Evolutionary conservation across 2,888 invertebrate species (phyloP), one percentile per base, ranked within the genome.

Genomic region (Muscina levida): DNA sequence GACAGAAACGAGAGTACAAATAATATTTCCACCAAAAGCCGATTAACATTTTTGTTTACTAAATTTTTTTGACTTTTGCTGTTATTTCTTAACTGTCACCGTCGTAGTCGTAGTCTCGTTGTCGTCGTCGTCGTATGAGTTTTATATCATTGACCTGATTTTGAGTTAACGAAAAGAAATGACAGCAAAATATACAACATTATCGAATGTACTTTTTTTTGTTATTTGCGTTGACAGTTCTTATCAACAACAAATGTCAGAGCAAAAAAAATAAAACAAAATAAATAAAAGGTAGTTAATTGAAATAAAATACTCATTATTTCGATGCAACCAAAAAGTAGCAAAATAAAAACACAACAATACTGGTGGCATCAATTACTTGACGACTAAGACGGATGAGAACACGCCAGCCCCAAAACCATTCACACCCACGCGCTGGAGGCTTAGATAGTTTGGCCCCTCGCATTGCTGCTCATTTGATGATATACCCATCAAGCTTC

Each of bases 61-160:
- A 31, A 31, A 17, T 6, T 59, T 59, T 37, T 57, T n/a, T 39
- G 19, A 22, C 62, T 19, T 42, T 26, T 39, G 39, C 8, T 39
- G 4, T 59, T 19, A 10, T 37, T 15, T 37, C 39, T 17, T 59
- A 6, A n/a, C 10, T 59, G 37, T 15, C 6, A 37, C 59, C 39
- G 59, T 59, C 59, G 39, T 39, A 75, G 39, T n/a, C n/a, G n/a
- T n/a, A n/a, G n/a, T n/a, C n/a, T n/a, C n/a, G n/a, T n/a, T n/a
- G n/a, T n/a, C n/a, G 37, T 19, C 10, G 19, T 37, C 39, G 62
- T 62, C 62, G 37, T 42, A 76, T 31, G 39, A 57, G 48, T 57
- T 77, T 70, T 73, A 68, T 80, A 66, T 77, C 66, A 77, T 72
- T 77, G 80, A 77, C 80, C 80, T 68, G 59, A 57, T 71, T 77